Percentiles rank a stretch among this genome's conserved stretches.
phyloP scores from a whole-genome alignment of 2,888 invertebrate genomes.

The Hedya salicella region DNA sequence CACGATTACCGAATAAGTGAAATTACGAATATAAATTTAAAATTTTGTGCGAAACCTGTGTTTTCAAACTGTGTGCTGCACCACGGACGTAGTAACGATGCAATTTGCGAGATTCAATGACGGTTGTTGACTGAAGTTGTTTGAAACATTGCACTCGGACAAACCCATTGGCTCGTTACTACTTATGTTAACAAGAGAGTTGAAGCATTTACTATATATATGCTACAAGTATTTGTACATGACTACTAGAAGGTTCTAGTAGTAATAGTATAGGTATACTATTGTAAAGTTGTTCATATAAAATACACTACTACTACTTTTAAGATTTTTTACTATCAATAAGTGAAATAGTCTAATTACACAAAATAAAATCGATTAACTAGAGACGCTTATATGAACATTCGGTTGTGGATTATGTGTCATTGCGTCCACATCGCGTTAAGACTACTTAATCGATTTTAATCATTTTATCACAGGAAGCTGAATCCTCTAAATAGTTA shows the following conservation, averaged over 20 bases:
- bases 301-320: too few species aligned
- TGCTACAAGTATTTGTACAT: not conserved
- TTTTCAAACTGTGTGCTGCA: conserved; percentile 23
- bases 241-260: not conserved
- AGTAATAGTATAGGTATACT: not conserved
- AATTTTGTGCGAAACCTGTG: not conserved
- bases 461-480: too few species aligned
- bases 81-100: conserved; percentile 45
- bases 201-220: not conserved
- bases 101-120: conserved; percentile 48
- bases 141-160: conserved; percentile 31
- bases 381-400: too few species aligned
- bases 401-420: too few species aligned
- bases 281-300: too few species aligned
- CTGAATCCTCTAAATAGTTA: too few species aligned
- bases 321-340: too few species aligned
- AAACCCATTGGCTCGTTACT: conserved; percentile 26
- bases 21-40: not conserved
- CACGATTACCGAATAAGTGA: too few species aligned
- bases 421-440: too few species aligned
- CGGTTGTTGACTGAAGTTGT: conserved; percentile 42
- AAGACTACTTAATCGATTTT: too few species aligned
- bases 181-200: conserved; percentile 16
- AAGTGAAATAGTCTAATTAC: too few species aligned
- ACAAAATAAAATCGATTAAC: too few species aligned